These are phyloP conservation scores for Yoshiicerus persimilis DNA, from an alignment of 1,140 invertebrate species.

Conservation along the genomic window DNA sequence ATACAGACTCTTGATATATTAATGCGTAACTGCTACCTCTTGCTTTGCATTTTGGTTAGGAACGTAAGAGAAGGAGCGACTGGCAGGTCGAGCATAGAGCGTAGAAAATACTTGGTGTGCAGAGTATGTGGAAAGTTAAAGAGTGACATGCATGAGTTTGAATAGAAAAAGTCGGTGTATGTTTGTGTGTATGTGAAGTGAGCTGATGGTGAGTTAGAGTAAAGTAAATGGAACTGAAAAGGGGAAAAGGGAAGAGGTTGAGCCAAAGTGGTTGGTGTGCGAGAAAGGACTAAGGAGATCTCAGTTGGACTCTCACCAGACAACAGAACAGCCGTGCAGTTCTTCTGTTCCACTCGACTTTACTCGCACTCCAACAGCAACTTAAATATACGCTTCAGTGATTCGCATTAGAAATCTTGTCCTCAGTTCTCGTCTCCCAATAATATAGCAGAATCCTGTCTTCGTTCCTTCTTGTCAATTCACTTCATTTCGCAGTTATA, in stretches of 20 bases:
- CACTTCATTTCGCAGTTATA: background rate
- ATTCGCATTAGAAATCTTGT: background rate
- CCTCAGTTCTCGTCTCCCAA: background rate
- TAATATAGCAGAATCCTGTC: background rate
- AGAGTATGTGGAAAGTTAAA: background rate
- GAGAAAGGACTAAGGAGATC: background rate
- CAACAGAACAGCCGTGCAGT: background rate
- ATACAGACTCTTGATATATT: background rate
- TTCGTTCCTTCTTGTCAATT: background rate
- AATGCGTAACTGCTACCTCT: background rate
- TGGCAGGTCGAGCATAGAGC: background rate
- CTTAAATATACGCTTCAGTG: background rate
- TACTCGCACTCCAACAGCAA: background rate
- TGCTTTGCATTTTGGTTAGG: no score
- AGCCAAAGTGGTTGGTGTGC: background rate
- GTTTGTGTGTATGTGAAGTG: background rate
- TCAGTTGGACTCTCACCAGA: conserved; percentile 4
- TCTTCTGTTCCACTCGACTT: background rate
- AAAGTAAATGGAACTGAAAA: background rate
- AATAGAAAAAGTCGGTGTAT: background rate
- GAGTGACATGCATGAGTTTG: background rate
- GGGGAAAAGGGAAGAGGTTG: background rate
- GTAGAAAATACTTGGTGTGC: background rate
- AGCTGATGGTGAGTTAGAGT: background rate
- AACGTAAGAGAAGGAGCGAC: no score